A percentile compares a stretch with the other conserved stretches of the same genome.
Evolutionary conservation across 2,797 vertebrate genomes (phyloP).

Genomic region (Cryptoprocta ferox): DNA sequence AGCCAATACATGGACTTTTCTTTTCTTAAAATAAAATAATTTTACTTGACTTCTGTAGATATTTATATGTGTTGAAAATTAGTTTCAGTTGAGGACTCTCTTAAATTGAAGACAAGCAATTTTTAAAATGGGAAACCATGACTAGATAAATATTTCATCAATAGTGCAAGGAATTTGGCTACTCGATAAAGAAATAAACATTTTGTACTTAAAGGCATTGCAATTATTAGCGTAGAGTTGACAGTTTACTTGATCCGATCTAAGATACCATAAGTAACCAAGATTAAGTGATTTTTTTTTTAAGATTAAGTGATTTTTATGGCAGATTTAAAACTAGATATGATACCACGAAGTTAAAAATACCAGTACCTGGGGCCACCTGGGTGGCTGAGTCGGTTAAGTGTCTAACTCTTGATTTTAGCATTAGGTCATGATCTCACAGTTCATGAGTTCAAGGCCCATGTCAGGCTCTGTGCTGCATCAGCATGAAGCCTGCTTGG

Average conservation of each 20-base stretch:
- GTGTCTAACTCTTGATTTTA: too few species aligned
- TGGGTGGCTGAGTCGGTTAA: too few species aligned
- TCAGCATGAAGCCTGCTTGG: too few species aligned
- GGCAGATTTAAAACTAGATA: neutral
- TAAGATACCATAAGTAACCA: neutral
- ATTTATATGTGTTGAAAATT: neutral
- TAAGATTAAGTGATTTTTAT: neutral
- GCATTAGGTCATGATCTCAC: too few species aligned
- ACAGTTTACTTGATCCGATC: neutral
- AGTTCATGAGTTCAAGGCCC: too few species aligned
- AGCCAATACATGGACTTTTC: neutral
- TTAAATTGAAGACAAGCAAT: neutral
- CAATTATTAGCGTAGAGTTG: conserved; percentile 6
- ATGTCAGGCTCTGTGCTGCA: too few species aligned
- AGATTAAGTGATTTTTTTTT: neutral
- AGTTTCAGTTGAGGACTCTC: neutral
- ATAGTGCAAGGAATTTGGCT: neutral
- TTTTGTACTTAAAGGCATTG: neutral
- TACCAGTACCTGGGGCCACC: neutral
- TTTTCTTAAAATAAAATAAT: neutral
- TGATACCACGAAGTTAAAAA: neutral
- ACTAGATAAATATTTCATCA: conserved; percentile 17
- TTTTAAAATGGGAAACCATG: conserved; percentile 26
- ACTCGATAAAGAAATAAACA: neutral
- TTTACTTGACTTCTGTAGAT: neutral